These are phyloP conservation scores for Betta splendens DNA, from an alignment of 2,797 vertebrate species.

Conservation along the genomic window DNA sequence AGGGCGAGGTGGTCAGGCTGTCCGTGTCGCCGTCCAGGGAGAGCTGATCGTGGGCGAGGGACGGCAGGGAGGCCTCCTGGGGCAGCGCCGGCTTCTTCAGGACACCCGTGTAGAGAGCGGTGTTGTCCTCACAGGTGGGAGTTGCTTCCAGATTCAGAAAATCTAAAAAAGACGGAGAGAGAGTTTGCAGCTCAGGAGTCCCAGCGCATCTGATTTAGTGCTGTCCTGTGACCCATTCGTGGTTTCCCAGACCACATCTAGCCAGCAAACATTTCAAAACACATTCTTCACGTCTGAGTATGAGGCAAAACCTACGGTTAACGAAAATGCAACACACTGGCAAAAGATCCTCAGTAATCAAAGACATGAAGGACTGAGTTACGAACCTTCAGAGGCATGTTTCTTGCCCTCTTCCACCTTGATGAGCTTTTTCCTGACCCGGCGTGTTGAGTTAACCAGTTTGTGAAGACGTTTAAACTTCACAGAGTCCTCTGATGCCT, in stretches of 20 bases:
- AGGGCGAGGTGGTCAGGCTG: conserved; percentile 89
- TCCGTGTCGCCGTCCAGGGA: conserved; percentile 87
- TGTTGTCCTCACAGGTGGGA: conserved; percentile 86
- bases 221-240: conserved; percentile 29
- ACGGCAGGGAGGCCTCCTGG: conserved; percentile 82
- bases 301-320: conserved; percentile 32
- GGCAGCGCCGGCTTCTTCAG: conserved; percentile 88
- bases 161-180: conserved; percentile 69
- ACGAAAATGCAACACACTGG: background rate
- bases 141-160: conserved; percentile 83
- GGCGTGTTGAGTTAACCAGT: conserved; percentile 96
- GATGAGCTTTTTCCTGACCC: conserved; percentile 96
- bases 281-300: conserved; percentile 45
- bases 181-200: conserved; percentile 14
- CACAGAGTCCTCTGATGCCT: conserved; percentile 95
- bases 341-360: background rate
- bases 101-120: conserved; percentile 92
- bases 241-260: conserved; percentile 30
- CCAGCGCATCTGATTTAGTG: conserved; percentile 14
- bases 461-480: conserved; percentile 98
- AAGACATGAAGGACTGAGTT: background rate
- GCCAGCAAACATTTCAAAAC: conserved; percentile 31
- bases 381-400: conserved; percentile 90
- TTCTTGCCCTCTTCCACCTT: conserved; percentile 97
- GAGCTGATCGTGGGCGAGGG: conserved; percentile 85